These are phyloP conservation scores for Tachycineta bicolor DNA, from an alignment of 2,113 vertebrate species.

Conservation along the genomic window DNA sequence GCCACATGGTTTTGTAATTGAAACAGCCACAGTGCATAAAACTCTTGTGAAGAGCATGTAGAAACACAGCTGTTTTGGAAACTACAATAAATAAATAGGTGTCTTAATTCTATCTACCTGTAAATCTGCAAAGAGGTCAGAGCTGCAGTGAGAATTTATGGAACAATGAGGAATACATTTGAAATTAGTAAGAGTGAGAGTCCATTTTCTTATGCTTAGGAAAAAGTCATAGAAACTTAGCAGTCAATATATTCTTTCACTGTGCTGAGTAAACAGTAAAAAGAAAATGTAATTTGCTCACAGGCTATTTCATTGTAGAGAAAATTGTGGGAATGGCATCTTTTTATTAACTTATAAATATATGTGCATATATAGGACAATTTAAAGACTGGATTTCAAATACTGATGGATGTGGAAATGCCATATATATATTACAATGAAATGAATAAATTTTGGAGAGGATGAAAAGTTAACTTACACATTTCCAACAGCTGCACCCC, in stretches of 20 bases:
- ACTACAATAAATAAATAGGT: neutral
- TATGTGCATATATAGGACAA: slow-evolving; percentile 57
- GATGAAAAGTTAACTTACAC: neutral
- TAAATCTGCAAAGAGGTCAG: neutral
- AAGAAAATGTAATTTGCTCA: slow-evolving; percentile 58
- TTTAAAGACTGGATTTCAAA: slow-evolving; percentile 41
- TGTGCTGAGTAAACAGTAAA: slow-evolving; percentile 67
- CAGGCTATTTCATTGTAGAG: slow-evolving; percentile 41
- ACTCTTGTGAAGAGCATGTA: neutral
- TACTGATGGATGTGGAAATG: slow-evolving; percentile 22
- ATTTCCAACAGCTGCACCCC: neutral
- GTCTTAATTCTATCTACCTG: slow-evolving; percentile 11
- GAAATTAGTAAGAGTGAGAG: neutral
- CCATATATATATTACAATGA: neutral
- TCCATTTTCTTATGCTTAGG: neutral
- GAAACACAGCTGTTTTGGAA: slow-evolving; percentile 14
- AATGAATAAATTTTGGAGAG: neutral
- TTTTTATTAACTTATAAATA: slow-evolving; percentile 65
- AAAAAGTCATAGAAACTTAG: slow-evolving; percentile 33
- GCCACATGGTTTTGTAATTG: neutral
- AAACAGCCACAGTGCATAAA: slow-evolving; percentile 6
- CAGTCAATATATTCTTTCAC: slow-evolving; percentile 50
- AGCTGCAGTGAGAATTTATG: slow-evolving; percentile 5
- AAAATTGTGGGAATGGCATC: slow-evolving; percentile 1
- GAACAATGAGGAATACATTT: neutral